Evolutionary conservation across 2,888 invertebrate species (phyloP).

Genomic region (Hydraecia micacea): DNA sequence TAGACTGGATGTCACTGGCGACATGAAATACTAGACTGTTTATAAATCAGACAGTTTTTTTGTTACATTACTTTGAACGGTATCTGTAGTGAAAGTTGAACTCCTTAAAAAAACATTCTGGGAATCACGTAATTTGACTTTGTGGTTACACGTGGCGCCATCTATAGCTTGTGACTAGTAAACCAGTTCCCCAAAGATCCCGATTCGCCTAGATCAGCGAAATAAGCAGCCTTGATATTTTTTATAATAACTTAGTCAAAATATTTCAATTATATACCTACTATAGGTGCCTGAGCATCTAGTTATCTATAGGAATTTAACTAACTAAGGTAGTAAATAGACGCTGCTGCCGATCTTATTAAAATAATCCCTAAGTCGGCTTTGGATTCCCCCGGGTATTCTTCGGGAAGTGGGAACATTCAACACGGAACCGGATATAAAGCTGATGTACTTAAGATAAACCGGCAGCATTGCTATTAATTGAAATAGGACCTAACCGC

Average conservation of each 20-base stretch:
- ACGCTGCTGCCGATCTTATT: background rate
- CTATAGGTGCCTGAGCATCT: background rate
- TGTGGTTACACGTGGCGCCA: background rate
- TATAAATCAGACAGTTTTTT: background rate
- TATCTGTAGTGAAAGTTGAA: background rate
- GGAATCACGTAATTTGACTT: background rate
- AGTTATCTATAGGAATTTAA: background rate
- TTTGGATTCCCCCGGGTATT: background rate
- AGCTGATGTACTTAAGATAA: conserved; percentile 9
- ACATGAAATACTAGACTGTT: background rate
- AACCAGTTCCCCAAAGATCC: background rate
- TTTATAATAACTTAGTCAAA: background rate
- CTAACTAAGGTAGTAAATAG: too few relatives aligned
- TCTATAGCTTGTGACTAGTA: conserved; percentile 6
- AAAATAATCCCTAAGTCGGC: background rate
- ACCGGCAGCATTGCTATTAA: background rate
- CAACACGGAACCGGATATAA: conserved; percentile 24
- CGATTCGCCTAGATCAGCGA: background rate
- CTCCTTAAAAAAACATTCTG: background rate
- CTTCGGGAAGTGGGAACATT: conserved; percentile 25
- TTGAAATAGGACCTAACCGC: background rate
- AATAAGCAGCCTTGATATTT: background rate
- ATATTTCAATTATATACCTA: background rate
- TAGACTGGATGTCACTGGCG: conserved; percentile 47
- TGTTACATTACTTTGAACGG: background rate